Percentiles rank a stretch among this genome's conserved stretches.
These are phyloP conservation scores for Chlorodrepanis virens DNA, from an alignment of 2,113 vertebrate genomes.

Conservation along the genomic window DNA sequence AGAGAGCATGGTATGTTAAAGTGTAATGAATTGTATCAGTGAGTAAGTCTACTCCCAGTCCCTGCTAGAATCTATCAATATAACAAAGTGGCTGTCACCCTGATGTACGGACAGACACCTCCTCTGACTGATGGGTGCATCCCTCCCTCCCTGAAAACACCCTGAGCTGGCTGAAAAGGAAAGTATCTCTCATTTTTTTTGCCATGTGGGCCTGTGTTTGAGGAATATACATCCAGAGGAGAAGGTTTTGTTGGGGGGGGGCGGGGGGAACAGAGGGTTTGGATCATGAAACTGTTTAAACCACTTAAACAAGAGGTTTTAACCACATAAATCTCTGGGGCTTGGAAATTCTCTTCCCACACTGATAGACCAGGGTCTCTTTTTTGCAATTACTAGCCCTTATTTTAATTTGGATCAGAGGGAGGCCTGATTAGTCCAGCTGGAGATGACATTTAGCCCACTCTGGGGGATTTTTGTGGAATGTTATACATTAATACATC, in stretches of 20 bases:
- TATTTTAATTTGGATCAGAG: background rate
- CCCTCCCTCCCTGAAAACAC: background rate
- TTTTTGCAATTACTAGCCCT: background rate
- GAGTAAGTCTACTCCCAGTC: conserved; percentile 1
- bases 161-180: background rate
- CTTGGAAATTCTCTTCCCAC: background rate
- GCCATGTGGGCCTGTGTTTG: background rate
- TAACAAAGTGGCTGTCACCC: background rate
- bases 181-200: background rate
- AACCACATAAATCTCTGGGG: background rate
- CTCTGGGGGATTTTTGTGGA: background rate
- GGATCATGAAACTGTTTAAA: background rate
- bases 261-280: background rate
- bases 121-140: background rate
- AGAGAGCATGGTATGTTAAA: background rate
- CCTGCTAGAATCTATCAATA: conserved; percentile 10
- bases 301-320: background rate
- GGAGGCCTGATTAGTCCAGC: background rate
- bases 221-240: background rate
- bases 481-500: background rate
- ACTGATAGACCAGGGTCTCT: rapidly evolving
- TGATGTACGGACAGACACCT: background rate
- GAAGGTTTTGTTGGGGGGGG: background rate
- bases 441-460: background rate
- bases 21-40: conserved; percentile 46